phyloP scores from a whole-genome alignment of 2,113 vertebrate species.

The Aepyceros melampus region DNA sequence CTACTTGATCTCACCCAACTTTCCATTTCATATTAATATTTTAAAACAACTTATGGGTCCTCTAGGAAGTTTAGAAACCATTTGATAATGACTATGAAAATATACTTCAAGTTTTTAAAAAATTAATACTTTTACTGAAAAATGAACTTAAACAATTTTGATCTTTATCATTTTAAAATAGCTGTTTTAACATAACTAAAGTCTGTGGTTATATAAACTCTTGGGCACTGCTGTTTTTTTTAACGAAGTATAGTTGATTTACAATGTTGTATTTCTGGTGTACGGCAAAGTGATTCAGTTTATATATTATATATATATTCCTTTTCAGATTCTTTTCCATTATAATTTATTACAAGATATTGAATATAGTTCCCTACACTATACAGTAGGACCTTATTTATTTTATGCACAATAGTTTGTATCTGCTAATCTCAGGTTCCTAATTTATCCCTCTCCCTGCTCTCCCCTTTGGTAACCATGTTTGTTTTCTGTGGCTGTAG shows the following conservation, averaged over 20 bases:
- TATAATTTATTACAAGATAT: neutral
- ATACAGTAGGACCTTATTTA: neutral
- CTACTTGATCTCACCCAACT: neutral
- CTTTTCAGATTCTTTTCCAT: neutral
- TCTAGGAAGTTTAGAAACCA: neutral
- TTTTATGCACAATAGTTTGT: neutral
- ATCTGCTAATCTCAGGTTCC: neutral
- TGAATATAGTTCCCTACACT: neutral
- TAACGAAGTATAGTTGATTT: neutral
- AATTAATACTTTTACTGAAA: conserved; percentile 1
- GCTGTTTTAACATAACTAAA: neutral
- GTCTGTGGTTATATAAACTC: neutral
- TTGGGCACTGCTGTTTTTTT: neutral
- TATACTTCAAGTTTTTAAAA: neutral
- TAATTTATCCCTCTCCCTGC: neutral
- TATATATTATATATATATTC: neutral
- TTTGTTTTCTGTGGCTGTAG: neutral
- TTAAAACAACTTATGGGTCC: neutral
- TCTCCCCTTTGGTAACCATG: neutral
- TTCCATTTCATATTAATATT: neutral
- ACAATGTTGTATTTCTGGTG: neutral
- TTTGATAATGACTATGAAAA: conserved; percentile 27
- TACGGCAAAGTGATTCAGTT: neutral
- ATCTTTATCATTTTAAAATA: conserved; percentile 6
- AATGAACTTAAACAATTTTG: conserved; percentile 20